Evolutionary conservation across 2,797 vertebrate genomes (phyloP), one percentile per base, ranked within the genome.

Genomic region (Anguilla pacifica): DNA sequence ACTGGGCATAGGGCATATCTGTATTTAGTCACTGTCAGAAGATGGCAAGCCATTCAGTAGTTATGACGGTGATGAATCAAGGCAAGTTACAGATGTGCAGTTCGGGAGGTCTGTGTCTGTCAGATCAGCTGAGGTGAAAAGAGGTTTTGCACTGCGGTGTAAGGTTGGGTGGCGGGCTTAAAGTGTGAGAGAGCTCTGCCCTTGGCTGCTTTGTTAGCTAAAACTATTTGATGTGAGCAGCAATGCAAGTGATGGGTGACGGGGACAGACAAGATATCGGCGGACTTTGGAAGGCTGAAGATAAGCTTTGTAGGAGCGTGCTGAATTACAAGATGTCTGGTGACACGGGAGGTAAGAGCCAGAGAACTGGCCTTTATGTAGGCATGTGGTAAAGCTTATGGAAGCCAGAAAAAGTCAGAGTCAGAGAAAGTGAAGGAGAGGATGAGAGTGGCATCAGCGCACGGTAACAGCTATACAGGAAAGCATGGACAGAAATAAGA

Each of bases 191-290:
- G 64, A 28, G 64, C 64, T 70, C n/a, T 28, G 64, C 25, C n/a
- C 64, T 70, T 28, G 64, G 25, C n/a, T n/a, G 64, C 64, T 28
- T 28, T 70, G 7, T 70, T 70, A 70, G n/a, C 64, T 70, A n/a
- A 64, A 70, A 70, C 64, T 70, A 39, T 77, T 77, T 39, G 31
- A 77, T 77, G 72, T 77, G 72, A 35, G 15, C 72, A 39, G 72
- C 35, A 19, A 77, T 77, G 72, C 31, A 35, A 39, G 35, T 77
- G 72, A 77, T 2, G 72, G 72, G 35, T 6, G 72, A 77, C 31
- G 39, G 15, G 72, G 35, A 77, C 28, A 77, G 35, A 39, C 28
- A 22, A 39, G 72, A 13, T 77, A 35, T 77, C 28, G 72, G 72
- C 39, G 72, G 72, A 39, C 31, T 77, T 77, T 39, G 35, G 72